phyloP scores from a whole-genome alignment of 2,888 invertebrate species.

The Dryadula phaetusa region DNA sequence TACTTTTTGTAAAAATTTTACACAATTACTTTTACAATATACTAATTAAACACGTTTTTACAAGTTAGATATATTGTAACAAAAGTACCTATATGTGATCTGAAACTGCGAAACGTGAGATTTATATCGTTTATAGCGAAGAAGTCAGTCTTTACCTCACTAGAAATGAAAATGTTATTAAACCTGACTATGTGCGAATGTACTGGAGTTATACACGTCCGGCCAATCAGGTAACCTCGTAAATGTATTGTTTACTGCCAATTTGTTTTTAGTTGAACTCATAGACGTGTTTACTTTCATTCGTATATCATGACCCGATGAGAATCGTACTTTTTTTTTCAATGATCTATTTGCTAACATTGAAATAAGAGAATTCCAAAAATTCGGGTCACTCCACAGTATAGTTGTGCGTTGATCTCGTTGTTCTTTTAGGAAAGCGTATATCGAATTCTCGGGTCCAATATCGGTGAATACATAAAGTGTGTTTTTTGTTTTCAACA shows the following conservation, averaged over 20 bases:
- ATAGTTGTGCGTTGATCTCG: constrained; percentile 65
- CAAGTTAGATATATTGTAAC: constrained; percentile 46
- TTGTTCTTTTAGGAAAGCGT: constrained; percentile 73
- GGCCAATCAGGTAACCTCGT: constrained; percentile 60
- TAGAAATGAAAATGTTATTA: constrained; percentile 63
- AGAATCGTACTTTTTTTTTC: constrained; percentile 43
- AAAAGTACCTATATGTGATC: constrained; percentile 41
- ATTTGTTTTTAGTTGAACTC: constrained; percentile 44
- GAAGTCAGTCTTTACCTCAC: constrained; percentile 82
- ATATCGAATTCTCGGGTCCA: constrained; percentile 74
- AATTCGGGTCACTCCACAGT: constrained; percentile 71
- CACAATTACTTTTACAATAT: constrained; percentile 38
- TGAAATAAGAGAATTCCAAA: constrained; percentile 65
- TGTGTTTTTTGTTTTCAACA: constrained; percentile 68
- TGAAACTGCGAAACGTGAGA: constrained; percentile 48
- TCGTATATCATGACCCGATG: constrained; percentile 30
- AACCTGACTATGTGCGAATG: constrained; percentile 69
- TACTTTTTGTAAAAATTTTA: constrained; percentile 40
- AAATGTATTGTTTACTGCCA: constrained; percentile 54
- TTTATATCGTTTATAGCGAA: constrained; percentile 42
- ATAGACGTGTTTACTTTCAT: constrained; percentile 44
- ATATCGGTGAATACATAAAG: constrained; percentile 72
- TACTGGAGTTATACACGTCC: constrained; percentile 57
- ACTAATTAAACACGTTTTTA: constrained; percentile 41
- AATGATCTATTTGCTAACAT: constrained; percentile 52